phyloP scores from a whole-genome alignment of 2,797 vertebrate genomes.

The Martes flavigula region DNA sequence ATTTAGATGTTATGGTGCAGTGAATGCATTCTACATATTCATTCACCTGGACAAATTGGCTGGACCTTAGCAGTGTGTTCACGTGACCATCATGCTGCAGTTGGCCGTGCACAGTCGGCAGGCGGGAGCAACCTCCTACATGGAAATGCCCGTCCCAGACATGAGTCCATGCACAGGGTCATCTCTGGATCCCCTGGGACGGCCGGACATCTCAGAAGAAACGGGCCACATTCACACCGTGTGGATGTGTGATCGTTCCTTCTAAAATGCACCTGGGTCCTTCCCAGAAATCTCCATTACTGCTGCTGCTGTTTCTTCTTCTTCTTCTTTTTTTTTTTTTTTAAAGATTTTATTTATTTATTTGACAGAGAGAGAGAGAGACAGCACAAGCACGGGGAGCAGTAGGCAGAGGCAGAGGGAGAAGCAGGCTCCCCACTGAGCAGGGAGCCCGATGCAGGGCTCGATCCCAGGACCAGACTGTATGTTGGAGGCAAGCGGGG shows the following conservation, averaged over 20 bases:
- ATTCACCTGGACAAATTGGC: too few relatives aligned
- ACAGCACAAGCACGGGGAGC: background rate
- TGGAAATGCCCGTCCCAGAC: too few relatives aligned
- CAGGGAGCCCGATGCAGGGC: background rate
- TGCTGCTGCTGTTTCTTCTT: accelerated
- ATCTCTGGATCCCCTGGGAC: background rate
- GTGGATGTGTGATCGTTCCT: too few relatives aligned
- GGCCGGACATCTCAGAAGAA: accelerated
- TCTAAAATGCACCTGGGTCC: background rate
- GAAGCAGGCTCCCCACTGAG: background rate
- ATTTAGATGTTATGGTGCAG: background rate
- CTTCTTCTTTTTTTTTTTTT: too few relatives aligned
- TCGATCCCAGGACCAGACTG: too few relatives aligned
- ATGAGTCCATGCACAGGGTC: too few relatives aligned
- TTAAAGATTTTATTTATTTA: background rate
- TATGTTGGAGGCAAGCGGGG: background rate
- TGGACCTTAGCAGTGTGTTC: too few relatives aligned
- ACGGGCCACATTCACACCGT: accelerated
- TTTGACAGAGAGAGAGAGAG: background rate
- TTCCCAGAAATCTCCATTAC: background rate
- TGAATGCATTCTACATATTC: accelerated
- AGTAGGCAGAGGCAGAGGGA: background rate
- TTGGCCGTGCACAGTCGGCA: accelerated
- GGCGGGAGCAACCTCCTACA: accelerated
- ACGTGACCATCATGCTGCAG: background rate